Conservation (phyloP, 1,140 invertebrate genomes). For the Halotydeus destructor region DNA sequence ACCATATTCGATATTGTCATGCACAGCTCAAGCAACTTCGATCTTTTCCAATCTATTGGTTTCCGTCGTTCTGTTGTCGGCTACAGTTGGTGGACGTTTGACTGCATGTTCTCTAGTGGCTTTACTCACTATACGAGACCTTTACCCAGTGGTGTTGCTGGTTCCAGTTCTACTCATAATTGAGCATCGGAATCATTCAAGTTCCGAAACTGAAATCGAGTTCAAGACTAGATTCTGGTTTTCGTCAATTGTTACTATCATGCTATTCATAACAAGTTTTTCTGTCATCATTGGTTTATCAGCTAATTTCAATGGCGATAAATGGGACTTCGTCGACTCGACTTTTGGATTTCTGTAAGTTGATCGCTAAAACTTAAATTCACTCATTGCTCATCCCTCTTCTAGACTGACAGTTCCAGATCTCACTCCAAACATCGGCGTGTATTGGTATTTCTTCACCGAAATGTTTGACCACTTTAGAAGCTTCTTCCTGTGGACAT, state of each 20-base stretch:
- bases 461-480: conserved; percentile 99
- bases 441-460: conserved; percentile 99
- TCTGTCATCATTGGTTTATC: not conserved
- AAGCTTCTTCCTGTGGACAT: conserved; percentile 78
- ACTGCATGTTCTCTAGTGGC: conserved; percentile 43
- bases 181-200: conserved; percentile 20
- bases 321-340: conserved; percentile 38
- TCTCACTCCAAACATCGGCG: conserved; percentile 82
- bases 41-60: conserved; percentile 67
- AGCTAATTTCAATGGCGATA: not conserved
- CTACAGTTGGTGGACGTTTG: conserved; percentile 28
- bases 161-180: conserved; percentile 46
- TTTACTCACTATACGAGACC: conserved; percentile 51
- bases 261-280: not conserved
- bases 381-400: conserved; percentile 1
- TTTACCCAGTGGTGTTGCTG: conserved; percentile 65
- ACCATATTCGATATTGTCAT: conserved; percentile 71
- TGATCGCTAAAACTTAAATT: conserved; percentile 4
- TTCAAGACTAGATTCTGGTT: conserved; percentile 16
- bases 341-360: conserved; percentile 67
- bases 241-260: conserved; percentile 14
- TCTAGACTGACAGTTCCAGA: conserved; percentile 59
- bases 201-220: conserved; percentile 14
- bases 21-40: conserved; percentile 71
- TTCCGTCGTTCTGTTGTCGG: conserved; percentile 41